phyloP scores from a whole-genome alignment of 1,140 invertebrate genomes.

The Drepana arcuata region DNA sequence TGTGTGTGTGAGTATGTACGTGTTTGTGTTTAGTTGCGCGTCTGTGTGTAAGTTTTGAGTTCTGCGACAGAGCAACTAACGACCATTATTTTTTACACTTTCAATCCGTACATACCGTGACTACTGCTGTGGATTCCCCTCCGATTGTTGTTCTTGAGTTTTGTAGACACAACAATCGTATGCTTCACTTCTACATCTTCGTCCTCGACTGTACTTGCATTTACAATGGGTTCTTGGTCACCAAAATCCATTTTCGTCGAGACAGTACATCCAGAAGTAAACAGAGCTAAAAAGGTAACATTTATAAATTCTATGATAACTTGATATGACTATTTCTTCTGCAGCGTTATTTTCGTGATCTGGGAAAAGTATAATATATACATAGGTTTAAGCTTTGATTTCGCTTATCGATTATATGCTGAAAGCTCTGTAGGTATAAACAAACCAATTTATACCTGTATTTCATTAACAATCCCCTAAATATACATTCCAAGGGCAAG shows the following conservation, averaged over 20 bases:
- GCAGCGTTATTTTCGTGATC: not conserved
- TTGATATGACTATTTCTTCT: not conserved
- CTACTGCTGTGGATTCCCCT: constrained; percentile 30
- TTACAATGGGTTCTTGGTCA: constrained; percentile 21
- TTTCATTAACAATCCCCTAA: not conserved
- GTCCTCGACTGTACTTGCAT: constrained; percentile 32
- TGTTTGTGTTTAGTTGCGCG: no score
- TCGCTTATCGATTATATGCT: not conserved
- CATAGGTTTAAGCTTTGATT: not conserved
- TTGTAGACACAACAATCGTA: constrained; percentile 57
- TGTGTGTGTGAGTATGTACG: no score
- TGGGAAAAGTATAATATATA: not conserved
- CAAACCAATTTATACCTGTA: not conserved
- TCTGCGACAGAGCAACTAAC: no score
- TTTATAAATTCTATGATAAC: not conserved
- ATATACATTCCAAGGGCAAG: no score
- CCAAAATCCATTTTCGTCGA: constrained; percentile 54
- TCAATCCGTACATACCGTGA: constrained; percentile 23
- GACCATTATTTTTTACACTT: no score
- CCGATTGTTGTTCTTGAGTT: constrained; percentile 49
- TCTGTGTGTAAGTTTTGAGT: no score
- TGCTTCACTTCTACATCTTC: constrained; percentile 60
- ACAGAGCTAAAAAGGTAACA: constrained; percentile 22
- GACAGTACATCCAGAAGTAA: constrained; percentile 21
- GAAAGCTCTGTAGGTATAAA: no score